Percentiles rank a stretch among this genome's conserved stretches.
phyloP scores from a whole-genome alignment of 2,888 invertebrate genomes.

The Apoderus coryli region DNA sequence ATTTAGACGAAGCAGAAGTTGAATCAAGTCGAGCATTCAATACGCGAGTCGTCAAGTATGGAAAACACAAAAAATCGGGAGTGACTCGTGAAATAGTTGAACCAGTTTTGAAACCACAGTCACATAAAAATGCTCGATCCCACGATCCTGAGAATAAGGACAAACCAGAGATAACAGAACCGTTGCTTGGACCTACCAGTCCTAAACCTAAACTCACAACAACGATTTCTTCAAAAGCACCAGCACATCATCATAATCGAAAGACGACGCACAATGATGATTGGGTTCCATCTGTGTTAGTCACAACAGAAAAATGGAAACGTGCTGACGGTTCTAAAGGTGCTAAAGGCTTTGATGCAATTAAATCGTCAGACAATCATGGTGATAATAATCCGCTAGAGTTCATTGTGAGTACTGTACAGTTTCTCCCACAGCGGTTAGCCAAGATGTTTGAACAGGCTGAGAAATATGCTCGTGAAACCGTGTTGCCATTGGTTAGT shows the following conservation, averaged over 20 bases:
- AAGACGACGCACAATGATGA: constrained; percentile 17
- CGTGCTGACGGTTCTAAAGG: constrained; percentile 26
- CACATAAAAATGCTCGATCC: constrained; percentile 39
- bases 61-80: constrained; percentile 14
- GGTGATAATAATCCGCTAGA: constrained; percentile 25
- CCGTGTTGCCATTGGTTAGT: constrained; percentile 59
- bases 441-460: constrained; percentile 69
- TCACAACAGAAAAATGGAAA: constrained; percentile 26
- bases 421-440: constrained; percentile 62
- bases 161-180: constrained; percentile 48
- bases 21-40: constrained; percentile 46
- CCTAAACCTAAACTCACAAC: constrained; percentile 10
- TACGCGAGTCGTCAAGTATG: constrained; percentile 23
- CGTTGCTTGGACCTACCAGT: constrained; percentile 37
- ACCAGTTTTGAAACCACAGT: constrained; percentile 51
- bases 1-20: constrained; percentile 31
- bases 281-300: too few relatives aligned
- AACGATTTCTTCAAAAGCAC: constrained; percentile 8
- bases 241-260: not conserved
- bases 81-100: constrained; percentile 51
- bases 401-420: constrained; percentile 45
- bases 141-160: constrained; percentile 26
- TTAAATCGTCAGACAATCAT: constrained; percentile 13
- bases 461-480: constrained; percentile 66
- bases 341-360: constrained; percentile 12